Percentiles rank a stretch among this genome's conserved stretches.
Evolutionary conservation across 2,797 vertebrate species (phyloP).

Genomic region (Fistularia commersonii): DNA sequence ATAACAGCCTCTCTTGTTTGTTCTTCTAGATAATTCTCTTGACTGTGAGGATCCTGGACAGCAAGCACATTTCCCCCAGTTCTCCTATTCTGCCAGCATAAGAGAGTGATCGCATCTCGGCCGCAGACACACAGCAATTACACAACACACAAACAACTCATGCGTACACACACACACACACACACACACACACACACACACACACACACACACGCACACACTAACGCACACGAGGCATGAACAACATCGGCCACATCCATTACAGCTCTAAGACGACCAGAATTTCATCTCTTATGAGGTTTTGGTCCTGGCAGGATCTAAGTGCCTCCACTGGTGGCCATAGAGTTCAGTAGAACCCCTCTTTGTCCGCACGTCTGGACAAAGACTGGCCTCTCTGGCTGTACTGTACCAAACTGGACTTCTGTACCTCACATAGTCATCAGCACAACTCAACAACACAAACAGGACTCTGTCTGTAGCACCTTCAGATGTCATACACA

Average conservation of each 20-base stretch:
- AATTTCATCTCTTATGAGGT: slow-evolving; percentile 24
- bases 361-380: slow-evolving; percentile 34
- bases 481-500: slow-evolving; percentile 33
- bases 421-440: slow-evolving; percentile 36
- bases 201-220: slow-evolving; percentile 3
- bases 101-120: slow-evolving; percentile 56
- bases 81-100: slow-evolving; percentile 81
- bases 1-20: slow-evolving; percentile 3
- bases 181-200: too few species aligned
- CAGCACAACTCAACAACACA: slow-evolving; percentile 36
- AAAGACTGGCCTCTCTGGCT: slow-evolving; percentile 33
- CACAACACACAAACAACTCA: too few species aligned
- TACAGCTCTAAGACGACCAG: slow-evolving; percentile 26
- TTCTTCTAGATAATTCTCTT: slow-evolving; percentile 71
- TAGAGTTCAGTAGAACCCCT: slow-evolving; percentile 14
- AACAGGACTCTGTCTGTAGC: slow-evolving; percentile 21
- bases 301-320: slow-evolving; percentile 30
- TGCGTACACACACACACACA: too few species aligned
- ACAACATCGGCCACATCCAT: slow-evolving; percentile 7
- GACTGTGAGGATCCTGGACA: slow-evolving; percentile 65
- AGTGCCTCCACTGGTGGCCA: slow-evolving; percentile 51
- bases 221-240: slow-evolving; percentile 23
- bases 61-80: slow-evolving; percentile 84
- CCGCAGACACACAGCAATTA: too few species aligned
- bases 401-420: slow-evolving; percentile 50